Percentiles rank a stretch among this genome's conserved stretches.
phyloP scores from a whole-genome alignment of 2,113 vertebrate species.

The Petaurus breviceps region DNA sequence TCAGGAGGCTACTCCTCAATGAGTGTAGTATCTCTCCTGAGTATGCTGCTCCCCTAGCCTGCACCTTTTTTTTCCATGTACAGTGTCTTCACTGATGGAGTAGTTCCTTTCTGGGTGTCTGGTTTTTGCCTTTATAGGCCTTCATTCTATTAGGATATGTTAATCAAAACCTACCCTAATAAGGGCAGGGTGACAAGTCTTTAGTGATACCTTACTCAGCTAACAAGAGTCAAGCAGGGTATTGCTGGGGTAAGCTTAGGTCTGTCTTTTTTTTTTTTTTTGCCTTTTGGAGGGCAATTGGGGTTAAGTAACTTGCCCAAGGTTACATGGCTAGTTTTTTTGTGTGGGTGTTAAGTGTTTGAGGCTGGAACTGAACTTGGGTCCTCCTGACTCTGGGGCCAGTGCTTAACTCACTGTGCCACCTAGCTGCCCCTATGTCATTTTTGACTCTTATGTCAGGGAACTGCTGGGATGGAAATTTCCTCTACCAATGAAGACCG shows the following conservation, averaged over 20 bases:
- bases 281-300: no score
- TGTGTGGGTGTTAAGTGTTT: no score
- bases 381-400: no score
- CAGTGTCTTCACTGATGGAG: background rate
- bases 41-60: background rate
- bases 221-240: background rate
- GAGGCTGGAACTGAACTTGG: no score
- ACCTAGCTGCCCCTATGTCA: no score
- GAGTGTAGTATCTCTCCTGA: background rate
- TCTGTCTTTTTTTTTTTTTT: no score
- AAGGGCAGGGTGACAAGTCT: background rate
- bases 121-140: background rate
- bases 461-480: background rate
- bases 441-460: background rate
- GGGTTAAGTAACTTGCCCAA: no score
- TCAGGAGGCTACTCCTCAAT: background rate
- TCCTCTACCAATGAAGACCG: background rate
- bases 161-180: background rate
- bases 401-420: no score
- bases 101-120: background rate
- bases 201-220: background rate
- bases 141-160: background rate
- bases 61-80: background rate
- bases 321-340: no score
- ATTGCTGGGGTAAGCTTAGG: background rate